A percentile compares a stretch with the other conserved stretches of the same genome.
Evolutionary conservation across 2,113 vertebrate species (phyloP).

Genomic region (Dicentrarchus labrax): DNA sequence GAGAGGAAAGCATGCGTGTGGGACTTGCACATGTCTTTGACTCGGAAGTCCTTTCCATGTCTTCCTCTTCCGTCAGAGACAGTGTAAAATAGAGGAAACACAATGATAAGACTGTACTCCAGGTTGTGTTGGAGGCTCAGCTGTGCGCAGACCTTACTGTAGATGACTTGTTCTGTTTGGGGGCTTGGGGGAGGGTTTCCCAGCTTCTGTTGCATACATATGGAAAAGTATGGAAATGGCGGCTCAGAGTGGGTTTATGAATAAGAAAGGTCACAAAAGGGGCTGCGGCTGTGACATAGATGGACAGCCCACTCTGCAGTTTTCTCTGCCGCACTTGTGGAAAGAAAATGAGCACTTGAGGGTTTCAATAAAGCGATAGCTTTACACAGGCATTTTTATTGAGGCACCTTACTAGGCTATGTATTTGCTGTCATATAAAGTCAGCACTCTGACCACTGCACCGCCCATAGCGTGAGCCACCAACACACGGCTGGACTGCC

Average conservation of each 20-base stretch:
- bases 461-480: constrained; percentile 46
- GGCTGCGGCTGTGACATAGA: constrained; percentile 67
- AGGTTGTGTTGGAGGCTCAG: constrained; percentile 63
- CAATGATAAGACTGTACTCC: constrained; percentile 73
- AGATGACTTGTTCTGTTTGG: constrained; percentile 63
- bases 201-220: constrained; percentile 75
- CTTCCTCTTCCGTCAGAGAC: constrained; percentile 70
- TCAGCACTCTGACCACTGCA: constrained; percentile 63
- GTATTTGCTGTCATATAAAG: constrained; percentile 67
- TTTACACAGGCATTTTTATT: constrained; percentile 44
- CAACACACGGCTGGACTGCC: constrained; percentile 23
- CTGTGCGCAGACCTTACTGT: constrained; percentile 59
- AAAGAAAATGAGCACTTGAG: constrained; percentile 52
- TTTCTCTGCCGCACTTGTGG: constrained; percentile 44
- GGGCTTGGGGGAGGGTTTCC: background rate
- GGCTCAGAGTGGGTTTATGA: constrained; percentile 69
- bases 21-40: constrained; percentile 36
- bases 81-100: constrained; percentile 65
- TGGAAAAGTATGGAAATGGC: constrained; percentile 77
- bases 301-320: constrained; percentile 67
- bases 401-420: constrained; percentile 48
- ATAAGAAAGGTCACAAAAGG: constrained; percentile 72
- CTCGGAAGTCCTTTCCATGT: constrained; percentile 65
- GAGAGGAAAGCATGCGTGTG: constrained; percentile 28
- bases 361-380: constrained; percentile 20